phyloP scores from a whole-genome alignment of 2,113 vertebrate species.

The Fregata magnificens region DNA sequence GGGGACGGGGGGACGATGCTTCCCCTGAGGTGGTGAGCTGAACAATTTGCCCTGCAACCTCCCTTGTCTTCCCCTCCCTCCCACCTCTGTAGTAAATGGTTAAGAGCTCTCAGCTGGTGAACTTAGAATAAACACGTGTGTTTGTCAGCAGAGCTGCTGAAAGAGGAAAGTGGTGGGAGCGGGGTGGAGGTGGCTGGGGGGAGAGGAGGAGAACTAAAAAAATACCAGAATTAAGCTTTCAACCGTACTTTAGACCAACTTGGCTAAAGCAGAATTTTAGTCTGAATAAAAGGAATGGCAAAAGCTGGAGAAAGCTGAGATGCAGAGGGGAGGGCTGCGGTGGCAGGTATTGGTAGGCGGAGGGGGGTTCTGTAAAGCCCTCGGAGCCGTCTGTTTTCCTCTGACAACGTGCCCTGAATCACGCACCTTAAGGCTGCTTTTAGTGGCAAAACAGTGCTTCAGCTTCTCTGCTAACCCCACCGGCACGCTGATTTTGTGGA shows the following conservation, averaged over 20 bases:
- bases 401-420: rapidly evolving
- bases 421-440: neutral
- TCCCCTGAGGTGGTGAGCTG: rapidly evolving
- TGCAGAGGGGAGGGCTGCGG: neutral
- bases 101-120: conserved; percentile 6
- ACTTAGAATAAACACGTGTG: neutral
- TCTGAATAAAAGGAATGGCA: neutral
- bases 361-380: neutral
- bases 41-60: neutral
- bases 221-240: neutral
- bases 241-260: neutral
- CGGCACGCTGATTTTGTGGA: neutral
- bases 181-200: neutral
- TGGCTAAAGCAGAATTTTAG: neutral
- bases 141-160: neutral
- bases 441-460: neutral
- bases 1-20: too few relatives aligned
- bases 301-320: neutral
- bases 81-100: neutral
- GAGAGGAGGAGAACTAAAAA: neutral
- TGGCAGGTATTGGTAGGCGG: neutral
- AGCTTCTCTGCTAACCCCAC: neutral
- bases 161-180: conserved; percentile 52
- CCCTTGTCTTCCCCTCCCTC: neutral
- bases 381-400: neutral